Evolutionary conservation across 2,113 vertebrate species (phyloP).

Genomic region (Maccullochella peelii): DNA sequence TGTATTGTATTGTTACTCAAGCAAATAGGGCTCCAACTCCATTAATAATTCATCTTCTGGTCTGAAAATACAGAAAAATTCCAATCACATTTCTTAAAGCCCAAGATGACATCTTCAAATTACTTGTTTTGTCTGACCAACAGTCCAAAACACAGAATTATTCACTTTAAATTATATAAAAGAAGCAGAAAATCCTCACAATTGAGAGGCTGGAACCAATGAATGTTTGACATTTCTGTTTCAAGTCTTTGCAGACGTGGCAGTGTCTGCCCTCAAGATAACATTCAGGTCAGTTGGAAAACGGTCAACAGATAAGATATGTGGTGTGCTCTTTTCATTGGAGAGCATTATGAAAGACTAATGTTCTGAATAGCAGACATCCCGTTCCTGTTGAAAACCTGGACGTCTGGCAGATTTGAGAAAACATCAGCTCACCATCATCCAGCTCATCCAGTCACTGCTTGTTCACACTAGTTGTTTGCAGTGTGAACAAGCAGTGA

Average conservation of each 20-base stretch:
- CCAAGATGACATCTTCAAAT: neutral
- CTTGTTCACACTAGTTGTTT: neutral
- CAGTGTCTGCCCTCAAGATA: neutral
- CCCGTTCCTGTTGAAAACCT: neutral
- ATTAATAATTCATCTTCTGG: neutral
- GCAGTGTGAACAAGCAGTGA: constrained; percentile 13
- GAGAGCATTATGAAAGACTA: neutral
- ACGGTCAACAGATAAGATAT: neutral
- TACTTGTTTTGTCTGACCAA: neutral
- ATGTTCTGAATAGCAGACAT: no score
- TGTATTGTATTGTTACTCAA: no score
- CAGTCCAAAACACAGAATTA: neutral
- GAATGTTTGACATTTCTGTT: no score
- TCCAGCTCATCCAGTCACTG: no score
- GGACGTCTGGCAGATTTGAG: neutral
- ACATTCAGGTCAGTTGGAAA: no score
- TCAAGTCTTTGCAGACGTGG: neutral
- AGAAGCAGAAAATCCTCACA: neutral
- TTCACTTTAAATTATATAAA: neutral
- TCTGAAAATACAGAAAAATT: neutral
- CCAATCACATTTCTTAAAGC: no score
- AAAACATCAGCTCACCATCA: no score
- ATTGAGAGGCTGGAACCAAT: no score
- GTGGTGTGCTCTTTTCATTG: no score
- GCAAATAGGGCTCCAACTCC: no score